Evolutionary conservation across 2,888 invertebrate genomes (phyloP).

Genomic region (Parthenolecanium corni): DNA sequence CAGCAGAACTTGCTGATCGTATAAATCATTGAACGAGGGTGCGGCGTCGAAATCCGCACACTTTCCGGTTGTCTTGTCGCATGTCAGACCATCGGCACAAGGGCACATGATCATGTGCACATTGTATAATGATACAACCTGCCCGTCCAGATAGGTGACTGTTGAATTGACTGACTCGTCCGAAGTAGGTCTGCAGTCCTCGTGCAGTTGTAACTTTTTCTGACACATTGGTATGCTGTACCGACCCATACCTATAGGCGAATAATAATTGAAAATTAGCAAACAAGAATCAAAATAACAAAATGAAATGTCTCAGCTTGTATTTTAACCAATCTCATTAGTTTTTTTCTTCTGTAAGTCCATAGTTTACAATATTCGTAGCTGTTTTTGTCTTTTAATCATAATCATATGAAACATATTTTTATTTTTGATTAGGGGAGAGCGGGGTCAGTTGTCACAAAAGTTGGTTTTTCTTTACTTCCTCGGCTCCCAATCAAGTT

Average conservation of each 20-base stretch:
- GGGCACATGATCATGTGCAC: slow-evolving; percentile 30
- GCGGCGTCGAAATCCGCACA: slow-evolving; percentile 19
- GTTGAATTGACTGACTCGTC: slow-evolving; percentile 28
- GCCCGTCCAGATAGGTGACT: slow-evolving; percentile 30
- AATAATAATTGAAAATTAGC: no score
- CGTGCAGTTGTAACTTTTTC: slow-evolving; percentile 21
- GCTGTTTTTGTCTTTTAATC: no score
- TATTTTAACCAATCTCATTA: no score
- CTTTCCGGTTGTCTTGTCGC: slow-evolving; percentile 14
- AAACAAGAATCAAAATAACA: no score
- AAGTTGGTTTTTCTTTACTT: no score
- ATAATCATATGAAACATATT: no score
- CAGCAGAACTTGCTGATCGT: not conserved
- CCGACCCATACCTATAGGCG: slow-evolving; percentile 30
- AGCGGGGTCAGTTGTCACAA: no score
- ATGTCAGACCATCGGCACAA: slow-evolving; percentile 26
- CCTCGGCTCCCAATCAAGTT: no score
- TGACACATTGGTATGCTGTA: slow-evolving; percentile 31
- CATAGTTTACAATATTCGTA: no score
- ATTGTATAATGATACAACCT: slow-evolving; percentile 6
- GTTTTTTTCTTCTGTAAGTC: no score
- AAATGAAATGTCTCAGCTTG: no score
- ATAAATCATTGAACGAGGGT: not conserved
- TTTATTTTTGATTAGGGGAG: no score
- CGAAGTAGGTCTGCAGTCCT: slow-evolving; percentile 28